phyloP scores from a whole-genome alignment of 2,113 vertebrate species.

The Ibidorhyncha struthersii region DNA sequence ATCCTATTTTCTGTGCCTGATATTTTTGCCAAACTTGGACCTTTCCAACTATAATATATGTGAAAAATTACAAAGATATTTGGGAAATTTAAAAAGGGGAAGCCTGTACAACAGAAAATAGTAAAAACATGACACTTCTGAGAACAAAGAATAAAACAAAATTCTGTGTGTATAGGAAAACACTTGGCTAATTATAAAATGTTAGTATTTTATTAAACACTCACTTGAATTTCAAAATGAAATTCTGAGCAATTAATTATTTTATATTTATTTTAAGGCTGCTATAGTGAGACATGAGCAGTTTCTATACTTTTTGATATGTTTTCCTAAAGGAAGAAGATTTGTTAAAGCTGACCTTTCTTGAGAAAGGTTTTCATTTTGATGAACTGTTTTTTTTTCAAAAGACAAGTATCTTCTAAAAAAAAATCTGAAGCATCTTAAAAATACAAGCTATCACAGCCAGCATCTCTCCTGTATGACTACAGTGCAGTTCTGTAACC shows the following conservation, averaged over 20 bases:
- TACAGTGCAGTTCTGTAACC: neutral
- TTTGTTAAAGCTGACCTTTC: neutral
- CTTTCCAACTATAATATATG: neutral
- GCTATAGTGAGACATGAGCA: neutral
- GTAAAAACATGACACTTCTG: neutral
- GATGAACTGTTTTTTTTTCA: neutral
- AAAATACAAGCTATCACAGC: neutral
- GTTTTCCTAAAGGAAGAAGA: neutral
- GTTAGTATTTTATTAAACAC: neutral
- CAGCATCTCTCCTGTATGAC: neutral
- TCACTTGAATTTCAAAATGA: neutral
- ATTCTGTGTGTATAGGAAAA: neutral
- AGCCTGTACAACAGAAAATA: neutral
- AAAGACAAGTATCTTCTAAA: neutral
- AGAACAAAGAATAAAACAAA: neutral
- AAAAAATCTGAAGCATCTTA: neutral
- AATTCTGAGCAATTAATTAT: neutral
- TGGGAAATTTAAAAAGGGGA: neutral
- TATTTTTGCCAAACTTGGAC: neutral
- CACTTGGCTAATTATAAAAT: neutral
- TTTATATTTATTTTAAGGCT: neutral
- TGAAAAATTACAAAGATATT: neutral
- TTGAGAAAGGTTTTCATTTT: neutral
- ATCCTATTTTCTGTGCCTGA: neutral
- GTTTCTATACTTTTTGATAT: neutral